Evolutionary conservation across 1,140 invertebrate species (phyloP).

Genomic region (Drosophila busckii): DNA sequence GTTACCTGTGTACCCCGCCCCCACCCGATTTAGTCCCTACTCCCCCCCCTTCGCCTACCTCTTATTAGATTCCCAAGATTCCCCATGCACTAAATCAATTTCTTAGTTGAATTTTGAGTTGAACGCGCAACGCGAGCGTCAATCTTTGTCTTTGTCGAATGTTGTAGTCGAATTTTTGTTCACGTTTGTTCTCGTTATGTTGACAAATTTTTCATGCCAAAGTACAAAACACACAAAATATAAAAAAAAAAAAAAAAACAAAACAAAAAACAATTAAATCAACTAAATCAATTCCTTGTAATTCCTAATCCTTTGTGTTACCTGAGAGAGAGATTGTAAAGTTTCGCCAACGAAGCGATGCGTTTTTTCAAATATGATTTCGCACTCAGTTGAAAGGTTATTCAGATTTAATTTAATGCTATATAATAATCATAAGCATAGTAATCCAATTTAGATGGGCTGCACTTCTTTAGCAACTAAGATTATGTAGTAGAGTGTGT

Average conservation of each 20-base stretch:
- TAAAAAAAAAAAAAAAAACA: conserved; percentile 17
- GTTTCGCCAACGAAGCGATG: conserved; percentile 18
- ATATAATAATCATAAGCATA: conserved; percentile 1
- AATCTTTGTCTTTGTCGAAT: conserved; percentile 49
- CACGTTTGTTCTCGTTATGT: conserved; percentile 75
- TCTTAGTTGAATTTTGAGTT: conserved; percentile 73
- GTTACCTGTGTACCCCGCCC: conserved; percentile 51
- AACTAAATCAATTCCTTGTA: conserved; percentile 72
- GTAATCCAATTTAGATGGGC: conserved; percentile 22
- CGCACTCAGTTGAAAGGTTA: conserved; percentile 24
- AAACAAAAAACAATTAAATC: conserved; percentile 21
- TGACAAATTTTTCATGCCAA: conserved; percentile 72
- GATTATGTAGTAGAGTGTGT: conserved; percentile 21
- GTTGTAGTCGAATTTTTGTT: conserved; percentile 76
- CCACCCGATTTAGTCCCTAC: not conserved
- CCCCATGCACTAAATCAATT: conserved; percentile 65
- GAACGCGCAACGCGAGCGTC: conserved; percentile 35
- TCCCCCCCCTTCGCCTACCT: not conserved
- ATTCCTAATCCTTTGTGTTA: conserved; percentile 64
- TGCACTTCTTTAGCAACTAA: conserved; percentile 41
- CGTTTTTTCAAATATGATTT: conserved; percentile 23
- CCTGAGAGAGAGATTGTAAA: conserved; percentile 38
- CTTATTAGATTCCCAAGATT: not conserved
- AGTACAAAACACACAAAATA: conserved; percentile 61
- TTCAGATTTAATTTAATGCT: conserved; percentile 14